These are phyloP conservation scores for Micronycteris hirsuta DNA, from an alignment of 2,113 vertebrate genomes.

Conservation along the genomic window DNA sequence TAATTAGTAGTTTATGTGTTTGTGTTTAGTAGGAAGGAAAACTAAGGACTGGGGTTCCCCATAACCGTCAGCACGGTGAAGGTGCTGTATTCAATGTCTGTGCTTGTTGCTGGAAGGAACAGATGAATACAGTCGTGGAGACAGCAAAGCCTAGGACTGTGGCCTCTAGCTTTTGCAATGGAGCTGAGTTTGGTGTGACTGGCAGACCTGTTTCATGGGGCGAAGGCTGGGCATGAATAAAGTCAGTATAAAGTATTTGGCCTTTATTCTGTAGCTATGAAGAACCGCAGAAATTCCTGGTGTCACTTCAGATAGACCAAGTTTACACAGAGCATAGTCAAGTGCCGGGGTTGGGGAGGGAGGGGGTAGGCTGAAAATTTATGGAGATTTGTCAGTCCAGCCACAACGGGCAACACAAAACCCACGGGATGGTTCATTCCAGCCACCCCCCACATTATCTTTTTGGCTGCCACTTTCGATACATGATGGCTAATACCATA, in stretches of 20 bases:
- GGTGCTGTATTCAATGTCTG: not conserved
- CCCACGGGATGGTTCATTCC: not conserved
- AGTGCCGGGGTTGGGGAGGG: not conserved
- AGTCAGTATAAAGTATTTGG: not conserved
- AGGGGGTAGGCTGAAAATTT: not conserved
- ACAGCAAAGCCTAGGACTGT: not conserved
- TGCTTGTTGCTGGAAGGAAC: not conserved
- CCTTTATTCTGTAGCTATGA: not conserved
- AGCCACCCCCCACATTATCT: not conserved
- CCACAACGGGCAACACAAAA: not conserved
- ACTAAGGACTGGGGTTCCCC: not conserved
- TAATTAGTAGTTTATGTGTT: not conserved
- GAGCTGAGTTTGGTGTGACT: not conserved
- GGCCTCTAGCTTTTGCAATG: not conserved
- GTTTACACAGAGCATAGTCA: not conserved
- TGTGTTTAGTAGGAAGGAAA: not conserved
- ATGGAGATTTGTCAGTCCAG: not conserved
- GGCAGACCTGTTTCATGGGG: not conserved
- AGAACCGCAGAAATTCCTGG: not conserved
- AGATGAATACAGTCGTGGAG: not conserved
- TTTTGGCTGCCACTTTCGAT: not conserved
- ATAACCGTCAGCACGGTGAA: not conserved
- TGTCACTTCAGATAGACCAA: not conserved
- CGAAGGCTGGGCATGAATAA: not conserved
- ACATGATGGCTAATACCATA: not conserved